These are phyloP conservation scores for Callyntrura guangdongensis DNA, from an alignment of 2,888 invertebrate genomes.

Conservation along the genomic window DNA sequence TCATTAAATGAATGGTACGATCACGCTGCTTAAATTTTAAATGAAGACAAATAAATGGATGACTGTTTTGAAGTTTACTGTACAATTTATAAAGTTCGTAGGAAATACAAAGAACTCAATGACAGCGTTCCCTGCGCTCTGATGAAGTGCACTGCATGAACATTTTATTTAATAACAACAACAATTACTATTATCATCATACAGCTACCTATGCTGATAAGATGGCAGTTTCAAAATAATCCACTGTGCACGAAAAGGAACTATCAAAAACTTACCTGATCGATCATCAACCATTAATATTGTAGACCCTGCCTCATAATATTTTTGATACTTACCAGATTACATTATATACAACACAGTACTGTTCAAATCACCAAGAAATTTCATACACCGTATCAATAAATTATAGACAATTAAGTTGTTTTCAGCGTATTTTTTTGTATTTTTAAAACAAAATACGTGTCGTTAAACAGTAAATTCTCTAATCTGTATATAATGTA, in stretches of 20 bases:
- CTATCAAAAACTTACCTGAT: not conserved
- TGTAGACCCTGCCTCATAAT: conserved; percentile 52
- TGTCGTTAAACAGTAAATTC: not conserved
- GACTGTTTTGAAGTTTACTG: too few relatives aligned
- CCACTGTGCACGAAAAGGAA: not conserved
- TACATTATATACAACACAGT: not conserved
- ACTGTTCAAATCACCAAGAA: not conserved
- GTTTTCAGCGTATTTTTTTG: not conserved
- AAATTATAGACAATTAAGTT: not conserved
- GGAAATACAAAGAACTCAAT: too few relatives aligned
- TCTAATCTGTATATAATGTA: too few relatives aligned
- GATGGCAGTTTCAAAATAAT: not conserved
- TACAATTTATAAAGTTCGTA: too few relatives aligned
- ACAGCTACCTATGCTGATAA: not conserved
- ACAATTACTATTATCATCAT: not conserved
- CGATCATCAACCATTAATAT: not conserved
- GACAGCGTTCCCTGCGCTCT: too few relatives aligned
- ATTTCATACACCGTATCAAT: not conserved
- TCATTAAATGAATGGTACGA: too few relatives aligned
- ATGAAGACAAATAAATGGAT: too few relatives aligned
- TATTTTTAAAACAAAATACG: not conserved
- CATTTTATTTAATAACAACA: too few relatives aligned
- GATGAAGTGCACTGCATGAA: too few relatives aligned
- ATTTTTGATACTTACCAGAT: not conserved
- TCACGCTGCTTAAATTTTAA: too few relatives aligned